phyloP scores from a whole-genome alignment of 2,888 invertebrate genomes.

The Pachymerium ferrugineum region DNA sequence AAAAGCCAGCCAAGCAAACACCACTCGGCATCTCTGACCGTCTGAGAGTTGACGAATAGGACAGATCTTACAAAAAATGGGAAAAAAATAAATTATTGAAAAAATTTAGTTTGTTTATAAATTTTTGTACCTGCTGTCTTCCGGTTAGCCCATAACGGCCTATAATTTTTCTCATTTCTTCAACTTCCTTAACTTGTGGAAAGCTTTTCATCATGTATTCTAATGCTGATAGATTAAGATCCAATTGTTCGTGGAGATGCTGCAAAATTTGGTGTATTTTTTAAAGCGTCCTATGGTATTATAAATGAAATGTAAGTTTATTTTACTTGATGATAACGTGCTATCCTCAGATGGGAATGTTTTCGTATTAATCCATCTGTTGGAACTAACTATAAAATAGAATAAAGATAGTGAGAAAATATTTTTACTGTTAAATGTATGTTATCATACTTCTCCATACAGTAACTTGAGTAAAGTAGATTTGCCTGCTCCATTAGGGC shows the following conservation, averaged over 20 bases:
- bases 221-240: constrained; percentile 87
- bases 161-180: constrained; percentile 98
- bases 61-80: constrained; percentile 60
- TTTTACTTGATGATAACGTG: constrained; percentile 84
- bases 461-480: constrained; percentile 93
- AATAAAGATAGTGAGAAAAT: not conserved
- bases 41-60: constrained; percentile 93
- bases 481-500: constrained; percentile 97
- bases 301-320: not conserved
- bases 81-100: not conserved
- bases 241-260: constrained; percentile 92
- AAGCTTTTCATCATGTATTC: constrained; percentile 98
- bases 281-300: not conserved
- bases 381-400: constrained; percentile 65
- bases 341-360: constrained; percentile 95
- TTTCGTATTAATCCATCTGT: constrained; percentile 94
- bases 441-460: constrained; percentile 73
- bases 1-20: constrained; percentile 98
- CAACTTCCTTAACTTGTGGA: constrained; percentile 93
- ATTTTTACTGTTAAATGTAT: not conserved
- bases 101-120: not conserved
- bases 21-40: constrained; percentile 96
- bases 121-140: constrained; percentile 70
- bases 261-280: constrained; percentile 42
- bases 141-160: constrained; percentile 97